Evolutionary conservation across 2,797 vertebrate genomes (phyloP), one percentile per base, ranked within the genome.

Genomic region (Periophthalmus magnuspinnatus): DNA sequence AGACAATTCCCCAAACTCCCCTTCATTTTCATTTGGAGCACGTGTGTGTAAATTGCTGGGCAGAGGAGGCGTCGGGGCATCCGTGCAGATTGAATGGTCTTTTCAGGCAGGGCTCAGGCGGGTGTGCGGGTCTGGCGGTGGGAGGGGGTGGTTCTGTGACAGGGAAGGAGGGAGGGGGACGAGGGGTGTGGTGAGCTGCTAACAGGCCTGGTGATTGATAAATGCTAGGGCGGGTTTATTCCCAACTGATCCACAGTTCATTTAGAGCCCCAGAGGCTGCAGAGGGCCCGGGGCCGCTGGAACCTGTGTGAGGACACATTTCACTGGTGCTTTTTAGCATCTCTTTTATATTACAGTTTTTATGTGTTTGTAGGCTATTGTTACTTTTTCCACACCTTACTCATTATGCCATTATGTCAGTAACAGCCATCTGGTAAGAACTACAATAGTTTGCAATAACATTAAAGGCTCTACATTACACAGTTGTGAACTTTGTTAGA

Each of bases 201-300:
- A 55, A 55, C 41, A 45, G 14, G 41, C 3, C 41, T 84, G 86
- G 88, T 95, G 96, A 97, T 96, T 97, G 95, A 97, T 97, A 96
- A 97, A 96, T 94, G 94, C 94, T 93, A 90, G 92, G 88, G 92
- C 95, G 90, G 93, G 95, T 96, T 95, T 97, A 95, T 97, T 95
- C 96, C 95, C 41, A 45, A 14, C 41, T 45, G 41, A 97, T 95
- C 94, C 95, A 94, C 93, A 90, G 92, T 95, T 94, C 93, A 93
- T 95, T 97, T 96, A 97, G 95, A 94, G 94, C 93, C 94, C 93
- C 93, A 93, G 91, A 91, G 93, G 91, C 93, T 71, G 74, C 81
- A 32, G 13, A 14, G 13, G 13, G 41, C 4, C 41, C 41, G 4
- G 13, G 5, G 41, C 41, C 41, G 14, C 14, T 14, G 41, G 13